Percentiles rank a stretch among this genome's conserved stretches.
phyloP scores from a whole-genome alignment of 2,113 vertebrate genomes.

The Sciurus niger region DNA sequence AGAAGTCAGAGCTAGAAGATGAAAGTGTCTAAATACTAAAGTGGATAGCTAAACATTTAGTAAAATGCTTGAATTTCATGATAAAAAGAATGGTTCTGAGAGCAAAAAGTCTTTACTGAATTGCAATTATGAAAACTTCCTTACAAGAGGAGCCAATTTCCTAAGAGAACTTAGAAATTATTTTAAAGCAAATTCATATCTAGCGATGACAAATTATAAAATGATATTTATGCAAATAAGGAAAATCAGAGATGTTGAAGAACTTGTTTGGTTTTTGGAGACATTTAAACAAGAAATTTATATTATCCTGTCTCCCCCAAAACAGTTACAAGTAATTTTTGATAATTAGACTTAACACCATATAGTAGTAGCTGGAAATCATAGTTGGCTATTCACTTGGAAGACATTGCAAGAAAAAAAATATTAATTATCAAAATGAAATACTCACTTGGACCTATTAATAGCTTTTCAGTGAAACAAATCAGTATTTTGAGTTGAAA shows the following conservation, averaged over 20 bases:
- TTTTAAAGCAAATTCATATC: neutral
- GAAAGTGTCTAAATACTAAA: neutral
- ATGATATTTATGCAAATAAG: neutral
- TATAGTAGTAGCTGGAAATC: neutral
- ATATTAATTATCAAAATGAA: neutral
- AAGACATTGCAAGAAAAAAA: neutral
- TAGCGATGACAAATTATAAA: neutral
- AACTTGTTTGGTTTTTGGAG: neutral
- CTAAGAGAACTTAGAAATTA: neutral
- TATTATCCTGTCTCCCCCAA: neutral
- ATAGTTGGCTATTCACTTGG: neutral
- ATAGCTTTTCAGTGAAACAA: slow-evolving; percentile 10
- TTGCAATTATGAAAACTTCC: neutral
- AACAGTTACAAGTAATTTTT: slow-evolving; percentile 7
- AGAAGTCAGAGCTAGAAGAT: neutral
- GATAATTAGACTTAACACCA: neutral
- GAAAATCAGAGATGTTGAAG: slow-evolving; percentile 9
- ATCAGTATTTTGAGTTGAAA: neutral
- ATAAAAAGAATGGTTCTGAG: neutral
- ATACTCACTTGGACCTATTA: neutral
- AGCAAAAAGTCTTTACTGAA: neutral
- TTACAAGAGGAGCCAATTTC: neutral
- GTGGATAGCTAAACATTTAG: neutral
- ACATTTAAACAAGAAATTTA: neutral
- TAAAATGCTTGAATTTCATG: neutral